phyloP scores from a whole-genome alignment of 2,113 vertebrate species.

The Spermophilus dauricus region DNA sequence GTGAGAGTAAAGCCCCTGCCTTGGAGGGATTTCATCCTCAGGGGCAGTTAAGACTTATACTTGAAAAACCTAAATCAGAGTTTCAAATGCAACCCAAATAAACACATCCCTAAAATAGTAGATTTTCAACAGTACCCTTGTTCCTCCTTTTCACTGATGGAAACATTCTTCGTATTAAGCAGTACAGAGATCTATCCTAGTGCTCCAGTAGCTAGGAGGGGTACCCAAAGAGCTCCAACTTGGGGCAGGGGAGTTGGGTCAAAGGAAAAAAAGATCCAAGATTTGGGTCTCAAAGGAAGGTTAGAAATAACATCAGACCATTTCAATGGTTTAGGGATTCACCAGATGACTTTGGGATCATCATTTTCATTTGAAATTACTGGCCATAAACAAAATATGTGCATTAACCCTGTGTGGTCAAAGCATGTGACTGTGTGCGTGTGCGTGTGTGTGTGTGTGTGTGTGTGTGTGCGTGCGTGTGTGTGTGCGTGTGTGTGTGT shows the following conservation, averaged over 20 bases:
- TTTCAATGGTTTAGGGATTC: not conserved
- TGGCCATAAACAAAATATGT: not conserved
- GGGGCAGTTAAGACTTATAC: not conserved
- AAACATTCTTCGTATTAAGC: not conserved
- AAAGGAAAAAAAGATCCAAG: not conserved
- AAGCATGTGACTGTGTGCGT: too few species aligned
- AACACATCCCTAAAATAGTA: not conserved
- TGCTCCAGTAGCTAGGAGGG: not conserved
- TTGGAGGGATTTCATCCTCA: too few species aligned
- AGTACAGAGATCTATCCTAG: not conserved
- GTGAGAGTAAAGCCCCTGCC: too few species aligned
- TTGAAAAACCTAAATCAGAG: not conserved
- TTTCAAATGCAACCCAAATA: not conserved
- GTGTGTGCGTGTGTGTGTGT: not conserved
- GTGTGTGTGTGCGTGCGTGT: too few species aligned
- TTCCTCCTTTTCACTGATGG: not conserved
- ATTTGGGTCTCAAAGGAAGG: not conserved
- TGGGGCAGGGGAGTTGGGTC: not conserved
- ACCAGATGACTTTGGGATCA: not conserved
- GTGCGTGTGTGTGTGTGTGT: too few species aligned
- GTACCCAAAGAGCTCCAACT: rapidly evolving
- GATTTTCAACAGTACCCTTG: not conserved
- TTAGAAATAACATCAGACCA: not conserved
- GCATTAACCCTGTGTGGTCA: too few species aligned
- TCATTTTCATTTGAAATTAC: not conserved